phyloP scores from a whole-genome alignment of 2,113 vertebrate genomes.

The Tupaia chinensis region DNA sequence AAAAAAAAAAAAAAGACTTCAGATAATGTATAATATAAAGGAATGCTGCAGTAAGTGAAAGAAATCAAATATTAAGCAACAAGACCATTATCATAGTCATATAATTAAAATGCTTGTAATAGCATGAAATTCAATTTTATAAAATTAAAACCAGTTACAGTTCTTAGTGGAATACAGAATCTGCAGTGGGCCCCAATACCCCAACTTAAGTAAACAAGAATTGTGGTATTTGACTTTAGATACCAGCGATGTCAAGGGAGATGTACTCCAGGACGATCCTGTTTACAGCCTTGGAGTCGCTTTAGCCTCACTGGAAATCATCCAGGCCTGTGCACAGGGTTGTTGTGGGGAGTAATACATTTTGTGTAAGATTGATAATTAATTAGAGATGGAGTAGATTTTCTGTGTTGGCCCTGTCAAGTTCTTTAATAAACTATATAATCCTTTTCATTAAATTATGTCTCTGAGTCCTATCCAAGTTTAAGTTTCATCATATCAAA shows the following conservation, averaged over 20 bases:
- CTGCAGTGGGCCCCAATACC: neutral
- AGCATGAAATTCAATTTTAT: constrained; percentile 41
- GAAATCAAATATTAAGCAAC: constrained; percentile 32
- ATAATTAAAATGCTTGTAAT: constrained; percentile 15
- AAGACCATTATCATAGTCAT: constrained; percentile 11
- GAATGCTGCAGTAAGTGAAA: constrained; percentile 35
- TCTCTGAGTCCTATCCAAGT: constrained; percentile 56
- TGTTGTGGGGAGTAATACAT: constrained; percentile 57
- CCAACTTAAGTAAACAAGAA: constrained; percentile 55
- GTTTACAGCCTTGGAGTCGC: constrained; percentile 31
- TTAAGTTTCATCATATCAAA: constrained; percentile 66
- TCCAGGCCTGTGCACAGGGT: neutral
- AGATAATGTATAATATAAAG: neutral
- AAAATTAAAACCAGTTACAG: constrained; percentile 37
- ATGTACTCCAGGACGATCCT: constrained; percentile 42
- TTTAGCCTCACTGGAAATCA: constrained; percentile 53
- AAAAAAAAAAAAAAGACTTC: neutral
- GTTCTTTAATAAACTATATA: constrained; percentile 71
- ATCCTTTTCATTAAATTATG: constrained; percentile 70
- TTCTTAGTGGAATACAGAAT: constrained; percentile 50
- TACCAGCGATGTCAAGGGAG: constrained; percentile 38
- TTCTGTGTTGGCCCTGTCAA: constrained; percentile 59
- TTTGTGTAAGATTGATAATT: constrained; percentile 67
- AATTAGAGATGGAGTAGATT: constrained; percentile 64
- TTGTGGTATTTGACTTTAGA: constrained; percentile 60